phyloP scores from a whole-genome alignment of 2,797 vertebrate species.

The Melanotaenia trifasciata region DNA sequence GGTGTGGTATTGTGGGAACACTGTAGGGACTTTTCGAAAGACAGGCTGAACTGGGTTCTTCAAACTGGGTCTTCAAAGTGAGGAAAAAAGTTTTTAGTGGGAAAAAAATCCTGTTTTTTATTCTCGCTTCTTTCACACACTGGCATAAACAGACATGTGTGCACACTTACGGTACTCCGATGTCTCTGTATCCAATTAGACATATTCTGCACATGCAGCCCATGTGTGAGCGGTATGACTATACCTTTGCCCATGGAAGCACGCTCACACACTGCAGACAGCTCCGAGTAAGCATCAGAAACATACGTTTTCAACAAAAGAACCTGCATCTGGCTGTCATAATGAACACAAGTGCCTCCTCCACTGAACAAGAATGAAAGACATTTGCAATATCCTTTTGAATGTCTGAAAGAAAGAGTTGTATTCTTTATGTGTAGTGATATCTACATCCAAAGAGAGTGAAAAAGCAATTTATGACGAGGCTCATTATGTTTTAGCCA shows the following conservation, averaged over 20 bases:
- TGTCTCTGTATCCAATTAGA: constrained; percentile 61
- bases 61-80: constrained; percentile 46
- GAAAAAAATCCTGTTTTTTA: constrained; percentile 46
- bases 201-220: constrained; percentile 64
- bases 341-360: constrained; percentile 51
- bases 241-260: constrained; percentile 41
- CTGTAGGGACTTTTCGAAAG: constrained; percentile 25
- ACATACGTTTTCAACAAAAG: constrained; percentile 43
- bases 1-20: constrained; percentile 57
- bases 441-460: background rate
- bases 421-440: constrained; percentile 17
- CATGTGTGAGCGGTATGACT: constrained; percentile 64
- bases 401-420: constrained; percentile 32
- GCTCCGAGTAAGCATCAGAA: constrained; percentile 52
- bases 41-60: constrained; percentile 40
- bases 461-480: background rate
- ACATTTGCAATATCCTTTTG: constrained; percentile 34
- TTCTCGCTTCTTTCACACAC: constrained; percentile 39
- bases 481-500: background rate
- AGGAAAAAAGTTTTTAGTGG: constrained; percentile 40
- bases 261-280: constrained; percentile 35
- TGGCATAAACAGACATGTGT: constrained; percentile 34
- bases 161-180: constrained; percentile 31
- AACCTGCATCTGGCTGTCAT: constrained; percentile 60
- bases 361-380: constrained; percentile 28